Percentiles rank a stretch among this genome's conserved stretches.
These are phyloP conservation scores for Valencia hispanica DNA, from an alignment of 2,797 vertebrate genomes.

Conservation along the genomic window DNA sequence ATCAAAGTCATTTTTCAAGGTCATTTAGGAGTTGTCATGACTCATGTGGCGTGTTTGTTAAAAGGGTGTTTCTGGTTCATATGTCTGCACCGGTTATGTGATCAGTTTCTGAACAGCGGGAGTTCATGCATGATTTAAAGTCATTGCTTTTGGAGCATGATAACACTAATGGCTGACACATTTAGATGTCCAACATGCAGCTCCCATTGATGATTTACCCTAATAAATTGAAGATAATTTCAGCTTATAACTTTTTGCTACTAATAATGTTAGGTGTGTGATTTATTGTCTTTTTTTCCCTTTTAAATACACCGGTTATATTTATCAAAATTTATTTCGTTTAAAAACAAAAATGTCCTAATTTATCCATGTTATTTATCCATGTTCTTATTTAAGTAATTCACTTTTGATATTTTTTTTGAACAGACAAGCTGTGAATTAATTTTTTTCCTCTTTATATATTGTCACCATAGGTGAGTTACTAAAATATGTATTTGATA, in stretches of 20 bases:
- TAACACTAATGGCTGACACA: slow-evolving; percentile 64
- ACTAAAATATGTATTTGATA: not conserved
- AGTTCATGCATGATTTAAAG: slow-evolving; percentile 43
- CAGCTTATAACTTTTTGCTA: not conserved
- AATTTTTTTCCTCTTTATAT: not conserved
- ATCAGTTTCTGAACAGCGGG: slow-evolving; percentile 30
- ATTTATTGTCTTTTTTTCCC: not conserved
- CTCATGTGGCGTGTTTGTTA: slow-evolving; percentile 48
- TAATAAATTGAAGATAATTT: not conserved
- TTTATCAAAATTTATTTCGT: not conserved
- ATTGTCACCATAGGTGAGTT: not conserved
- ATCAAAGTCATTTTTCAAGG: slow-evolving; percentile 47
- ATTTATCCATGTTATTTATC: no score
- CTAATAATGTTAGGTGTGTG: not conserved
- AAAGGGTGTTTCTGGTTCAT: slow-evolving; percentile 28
- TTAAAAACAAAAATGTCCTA: not conserved
- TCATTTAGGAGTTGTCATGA: slow-evolving; percentile 47
- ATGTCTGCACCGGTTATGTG: slow-evolving; percentile 22
- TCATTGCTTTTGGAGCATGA: slow-evolving; percentile 58
- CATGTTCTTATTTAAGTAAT: not conserved
- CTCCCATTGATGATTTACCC: not conserved
- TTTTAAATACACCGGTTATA: not conserved
- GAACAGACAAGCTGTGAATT: not conserved
- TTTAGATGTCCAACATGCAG: slow-evolving; percentile 44
- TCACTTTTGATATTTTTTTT: not conserved